Evolutionary conservation across 2,888 invertebrate species (phyloP).

Genomic region (Homarus gammarus): DNA sequence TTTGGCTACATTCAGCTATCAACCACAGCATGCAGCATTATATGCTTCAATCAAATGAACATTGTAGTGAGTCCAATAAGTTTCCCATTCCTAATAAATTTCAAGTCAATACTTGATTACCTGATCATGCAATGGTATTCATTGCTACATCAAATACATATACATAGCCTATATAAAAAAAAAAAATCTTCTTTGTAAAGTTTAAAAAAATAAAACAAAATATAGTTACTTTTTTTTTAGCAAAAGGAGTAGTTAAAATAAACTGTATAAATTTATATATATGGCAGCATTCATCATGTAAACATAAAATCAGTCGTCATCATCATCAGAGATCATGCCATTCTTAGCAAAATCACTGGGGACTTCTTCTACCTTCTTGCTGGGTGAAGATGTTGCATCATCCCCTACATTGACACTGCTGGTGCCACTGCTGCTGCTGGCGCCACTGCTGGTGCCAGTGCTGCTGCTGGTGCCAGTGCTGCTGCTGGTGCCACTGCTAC

Average conservation of each 20-base stretch:
- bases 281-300: background rate
- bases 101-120: too few species aligned
- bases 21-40: too few species aligned
- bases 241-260: background rate
- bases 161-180: too few species aligned
- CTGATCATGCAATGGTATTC: too few species aligned
- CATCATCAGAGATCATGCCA: slow-evolving; percentile 48
- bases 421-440: background rate
- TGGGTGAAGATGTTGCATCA: background rate
- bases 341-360: slow-evolving; percentile 21
- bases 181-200: too few species aligned
- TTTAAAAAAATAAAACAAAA: background rate
- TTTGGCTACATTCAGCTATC: too few species aligned
- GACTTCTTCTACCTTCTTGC: background rate
- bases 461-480: background rate
- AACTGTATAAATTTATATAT: background rate
- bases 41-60: too few species aligned
- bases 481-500: background rate
- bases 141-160: too few species aligned
- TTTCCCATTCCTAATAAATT: too few species aligned
- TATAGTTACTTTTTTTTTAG: background rate
- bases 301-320: slow-evolving; percentile 1
- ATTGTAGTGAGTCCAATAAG: too few species aligned
- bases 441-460: too few species aligned
- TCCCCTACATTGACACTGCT: background rate